Percentiles rank a stretch among this genome's conserved stretches.
phyloP scores from a whole-genome alignment of 2,797 vertebrate species.

The Trachops cirrhosus region DNA sequence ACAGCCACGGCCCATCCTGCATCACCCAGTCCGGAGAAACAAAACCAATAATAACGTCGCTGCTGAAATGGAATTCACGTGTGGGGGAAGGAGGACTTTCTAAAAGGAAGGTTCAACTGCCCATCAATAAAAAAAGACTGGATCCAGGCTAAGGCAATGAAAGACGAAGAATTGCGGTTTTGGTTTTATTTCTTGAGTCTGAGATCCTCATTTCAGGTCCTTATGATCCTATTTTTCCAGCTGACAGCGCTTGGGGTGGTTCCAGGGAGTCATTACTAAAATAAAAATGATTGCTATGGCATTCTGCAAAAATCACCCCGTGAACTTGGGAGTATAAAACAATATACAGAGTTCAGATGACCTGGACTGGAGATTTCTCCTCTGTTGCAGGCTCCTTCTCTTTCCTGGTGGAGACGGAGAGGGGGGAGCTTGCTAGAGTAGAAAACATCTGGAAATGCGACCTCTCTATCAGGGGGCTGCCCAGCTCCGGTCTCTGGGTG shows the following conservation, averaged over 20 bases:
- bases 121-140: background rate
- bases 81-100: background rate
- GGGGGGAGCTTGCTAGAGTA: background rate
- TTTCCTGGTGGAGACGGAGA: background rate
- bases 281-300: background rate
- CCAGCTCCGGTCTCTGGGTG: fast-evolving
- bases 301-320: background rate
- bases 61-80: background rate
- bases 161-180: background rate
- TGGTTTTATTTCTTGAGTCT: background rate
- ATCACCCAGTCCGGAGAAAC: background rate
- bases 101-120: background rate
- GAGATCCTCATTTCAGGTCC: background rate
- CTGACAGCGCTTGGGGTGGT: background rate
- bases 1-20: background rate
- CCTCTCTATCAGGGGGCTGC: background rate
- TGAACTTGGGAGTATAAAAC: background rate
- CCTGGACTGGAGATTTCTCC: background rate
- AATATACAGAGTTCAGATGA: background rate
- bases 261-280: background rate
- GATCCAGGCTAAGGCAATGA: background rate
- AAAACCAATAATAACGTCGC: background rate
- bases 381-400: background rate
- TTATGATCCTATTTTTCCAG: background rate
- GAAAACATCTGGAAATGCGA: background rate